A percentile compares a stretch with the other conserved stretches of the same genome.
Conservation (phyloP, 2,113 vertebrate genomes). For the Xenopus laevis region DNA sequence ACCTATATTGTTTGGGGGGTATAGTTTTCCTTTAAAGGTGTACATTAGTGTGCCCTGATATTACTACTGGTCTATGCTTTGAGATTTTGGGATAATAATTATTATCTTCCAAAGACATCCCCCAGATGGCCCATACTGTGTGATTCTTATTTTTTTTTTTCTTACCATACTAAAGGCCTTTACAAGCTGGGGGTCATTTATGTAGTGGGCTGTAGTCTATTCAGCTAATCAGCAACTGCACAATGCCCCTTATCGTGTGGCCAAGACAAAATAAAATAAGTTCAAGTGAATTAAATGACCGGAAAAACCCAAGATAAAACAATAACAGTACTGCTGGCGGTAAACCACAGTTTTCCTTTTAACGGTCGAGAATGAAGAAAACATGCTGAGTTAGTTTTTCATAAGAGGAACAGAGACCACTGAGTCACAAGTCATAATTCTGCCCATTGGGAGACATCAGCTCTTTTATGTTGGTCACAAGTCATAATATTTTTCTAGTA, state of each 20-base stretch:
- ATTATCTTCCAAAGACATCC: no score
- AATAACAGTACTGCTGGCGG: background rate
- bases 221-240: background rate
- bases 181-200: no score
- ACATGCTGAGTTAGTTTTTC: slow-evolving; percentile 12
- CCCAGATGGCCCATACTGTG: no score
- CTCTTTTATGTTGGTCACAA: slow-evolving; percentile 16
- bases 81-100: no score
- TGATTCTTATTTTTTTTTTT: no score
- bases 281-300: background rate
- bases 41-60: no score
- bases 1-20: no score
- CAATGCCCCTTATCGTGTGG: background rate
- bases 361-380: background rate
- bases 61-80: no score
- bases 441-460: slow-evolving; percentile 10
- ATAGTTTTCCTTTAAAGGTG: no score
- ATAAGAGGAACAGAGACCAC: slow-evolving; percentile 10
- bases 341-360: slow-evolving; percentile 28
- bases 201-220: no score
- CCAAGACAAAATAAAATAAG: background rate
- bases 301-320: background rate
- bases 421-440: slow-evolving; percentile 7
- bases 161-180: no score
- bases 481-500: background rate